These are phyloP conservation scores for Euspilapteryx auroguttella DNA, from an alignment of 2,888 invertebrate genomes.

Conservation along the genomic window DNA sequence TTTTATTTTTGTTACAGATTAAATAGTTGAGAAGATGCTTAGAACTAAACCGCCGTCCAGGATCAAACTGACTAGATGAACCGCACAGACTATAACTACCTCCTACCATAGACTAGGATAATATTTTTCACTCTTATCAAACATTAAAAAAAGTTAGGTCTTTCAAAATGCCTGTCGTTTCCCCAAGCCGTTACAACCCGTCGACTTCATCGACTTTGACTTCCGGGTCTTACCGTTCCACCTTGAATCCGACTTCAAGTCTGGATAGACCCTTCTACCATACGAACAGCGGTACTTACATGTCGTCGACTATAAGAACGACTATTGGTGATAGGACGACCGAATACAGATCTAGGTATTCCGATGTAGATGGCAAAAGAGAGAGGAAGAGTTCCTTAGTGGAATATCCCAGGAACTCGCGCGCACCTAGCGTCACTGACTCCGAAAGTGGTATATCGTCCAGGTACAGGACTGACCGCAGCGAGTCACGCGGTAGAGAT, in stretches of 20 bases:
- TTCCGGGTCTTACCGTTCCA: conserved; percentile 50
- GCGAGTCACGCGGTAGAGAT: conserved; percentile 56
- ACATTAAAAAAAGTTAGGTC: background rate
- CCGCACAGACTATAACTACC: background rate
- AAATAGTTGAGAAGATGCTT: conserved; percentile 25
- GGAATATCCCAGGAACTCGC: conserved; percentile 30
- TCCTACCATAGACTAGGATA: no score
- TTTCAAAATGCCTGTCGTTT: conserved; percentile 59
- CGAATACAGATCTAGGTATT: conserved; percentile 34
- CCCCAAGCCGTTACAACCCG: conserved; percentile 51
- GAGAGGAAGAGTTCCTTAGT: conserved; percentile 39
- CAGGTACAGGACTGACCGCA: conserved; percentile 36
- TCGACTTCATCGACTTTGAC: conserved; percentile 35
- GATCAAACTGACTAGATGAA: conserved; percentile 16
- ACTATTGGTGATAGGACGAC: conserved; percentile 33
- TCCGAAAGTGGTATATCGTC: conserved; percentile 45
- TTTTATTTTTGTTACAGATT: conserved; percentile 23
- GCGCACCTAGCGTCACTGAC: conserved; percentile 48
- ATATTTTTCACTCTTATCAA: no score
- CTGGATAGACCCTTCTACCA: conserved; percentile 60
- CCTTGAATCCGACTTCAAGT: conserved; percentile 41
- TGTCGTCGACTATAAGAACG: conserved; percentile 26
- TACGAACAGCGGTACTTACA: conserved; percentile 40
- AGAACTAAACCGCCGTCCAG: conserved; percentile 34
- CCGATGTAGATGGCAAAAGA: conserved; percentile 39